phyloP scores from a whole-genome alignment of 1,140 invertebrate genomes.

The Bombus pyrosoma region DNA sequence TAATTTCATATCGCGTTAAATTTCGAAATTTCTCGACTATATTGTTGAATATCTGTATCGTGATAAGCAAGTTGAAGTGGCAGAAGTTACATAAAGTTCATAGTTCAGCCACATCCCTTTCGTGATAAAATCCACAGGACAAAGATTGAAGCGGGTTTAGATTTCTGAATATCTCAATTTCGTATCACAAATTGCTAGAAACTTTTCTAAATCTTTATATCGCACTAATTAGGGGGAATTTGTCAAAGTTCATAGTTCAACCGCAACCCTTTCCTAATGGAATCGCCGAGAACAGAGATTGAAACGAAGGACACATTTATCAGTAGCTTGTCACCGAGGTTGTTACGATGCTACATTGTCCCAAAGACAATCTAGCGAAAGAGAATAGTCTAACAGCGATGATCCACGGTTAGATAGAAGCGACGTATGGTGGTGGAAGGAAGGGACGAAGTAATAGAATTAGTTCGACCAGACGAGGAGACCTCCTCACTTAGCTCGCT shows the following conservation, averaged over 20 bases:
- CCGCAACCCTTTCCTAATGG: not conserved
- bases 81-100: not conserved
- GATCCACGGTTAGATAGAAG: conserved; percentile 44
- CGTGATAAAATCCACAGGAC: not conserved
- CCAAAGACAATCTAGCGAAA: conserved; percentile 38
- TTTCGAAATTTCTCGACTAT: too few species aligned
- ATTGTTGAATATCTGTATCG: too few species aligned
- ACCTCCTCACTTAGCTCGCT: conserved; percentile 64
- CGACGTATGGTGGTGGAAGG: conserved; percentile 49
- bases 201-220: not conserved
- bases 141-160: not conserved
- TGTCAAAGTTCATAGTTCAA: not conserved
- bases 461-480: conserved; percentile 69
- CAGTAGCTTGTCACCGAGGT: conserved; percentile 27
- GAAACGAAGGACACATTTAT: conserved; percentile 45
- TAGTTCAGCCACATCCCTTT: not conserved
- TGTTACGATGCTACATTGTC: conserved; percentile 11
- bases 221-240: not conserved
- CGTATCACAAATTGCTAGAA: not conserved
- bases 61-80: not conserved
- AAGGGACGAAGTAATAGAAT: conserved; percentile 67
- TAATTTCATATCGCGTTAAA: too few species aligned
- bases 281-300: not conserved
- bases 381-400: conserved; percentile 37
- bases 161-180: not conserved